These are phyloP conservation scores for Phrynocephalus vlangalii DNA, from an alignment of 2,797 vertebrate genomes.

Conservation along the genomic window DNA sequence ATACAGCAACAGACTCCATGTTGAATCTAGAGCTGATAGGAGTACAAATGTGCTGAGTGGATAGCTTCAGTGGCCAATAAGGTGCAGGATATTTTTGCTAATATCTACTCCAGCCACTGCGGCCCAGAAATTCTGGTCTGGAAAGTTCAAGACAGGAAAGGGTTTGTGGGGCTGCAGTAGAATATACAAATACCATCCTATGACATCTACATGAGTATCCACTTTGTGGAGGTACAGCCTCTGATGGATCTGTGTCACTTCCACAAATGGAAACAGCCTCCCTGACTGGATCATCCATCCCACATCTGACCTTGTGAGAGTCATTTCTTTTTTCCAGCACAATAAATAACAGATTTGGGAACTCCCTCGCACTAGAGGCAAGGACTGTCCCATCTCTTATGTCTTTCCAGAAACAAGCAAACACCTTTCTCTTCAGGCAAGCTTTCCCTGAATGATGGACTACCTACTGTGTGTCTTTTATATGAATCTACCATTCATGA, in stretches of 20 bases:
- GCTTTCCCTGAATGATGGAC: too few species aligned
- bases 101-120: background rate
- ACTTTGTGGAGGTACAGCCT: background rate
- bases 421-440: too few species aligned
- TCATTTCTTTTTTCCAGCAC: background rate
- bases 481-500: too few species aligned
- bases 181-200: background rate
- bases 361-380: too few species aligned
- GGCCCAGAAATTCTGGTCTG: background rate
- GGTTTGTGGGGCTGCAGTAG: background rate
- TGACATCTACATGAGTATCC: background rate
- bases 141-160: background rate
- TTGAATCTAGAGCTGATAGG: constrained; percentile 2
- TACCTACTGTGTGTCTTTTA: too few species aligned
- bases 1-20: constrained; percentile 55
- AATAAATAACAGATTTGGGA: background rate
- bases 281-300: background rate
- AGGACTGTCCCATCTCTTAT: too few species aligned
- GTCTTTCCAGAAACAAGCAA: too few species aligned
- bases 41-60: background rate
- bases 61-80: background rate
- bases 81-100: background rate
- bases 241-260: background rate
- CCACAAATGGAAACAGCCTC: background rate
- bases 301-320: background rate